Evolutionary conservation across 2,113 vertebrate genomes (phyloP).

Genomic region (Microcebus tavaratra): DNA sequence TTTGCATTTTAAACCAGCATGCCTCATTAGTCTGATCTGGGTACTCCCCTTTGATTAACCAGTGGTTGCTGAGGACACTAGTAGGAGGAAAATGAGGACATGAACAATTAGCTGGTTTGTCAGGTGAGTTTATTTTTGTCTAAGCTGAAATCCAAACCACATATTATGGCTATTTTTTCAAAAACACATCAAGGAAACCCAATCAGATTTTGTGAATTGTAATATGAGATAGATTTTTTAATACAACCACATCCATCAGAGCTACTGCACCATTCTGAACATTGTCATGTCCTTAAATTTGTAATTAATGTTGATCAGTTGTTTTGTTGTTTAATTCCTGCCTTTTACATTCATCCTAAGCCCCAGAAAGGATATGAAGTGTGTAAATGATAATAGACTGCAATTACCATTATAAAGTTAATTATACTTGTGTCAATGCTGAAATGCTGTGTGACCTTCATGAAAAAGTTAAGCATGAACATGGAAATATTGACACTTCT

Average conservation of each 20-base stretch:
- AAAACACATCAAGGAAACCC: not conserved
- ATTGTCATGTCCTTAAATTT: not conserved
- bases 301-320: not conserved
- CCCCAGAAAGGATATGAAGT: not conserved
- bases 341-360: not conserved
- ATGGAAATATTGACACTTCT: not conserved
- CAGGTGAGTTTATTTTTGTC: not conserved
- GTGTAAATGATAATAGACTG: not conserved
- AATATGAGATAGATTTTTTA: not conserved
- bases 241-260: not conserved
- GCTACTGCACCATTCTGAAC: not conserved
- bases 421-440: not conserved
- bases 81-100: not conserved
- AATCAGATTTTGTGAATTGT: not conserved
- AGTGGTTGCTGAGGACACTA: not conserved
- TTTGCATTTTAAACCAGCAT: not conserved
- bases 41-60: not conserved
- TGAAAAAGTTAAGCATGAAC: not conserved
- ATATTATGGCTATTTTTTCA: not conserved
- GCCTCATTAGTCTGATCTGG: not conserved
- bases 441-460: not conserved
- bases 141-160: not conserved
- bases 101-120: not conserved
- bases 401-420: slow-evolving; percentile 28
- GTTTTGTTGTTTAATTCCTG: not conserved